These are phyloP conservation scores for Lophura swinhoii DNA, from an alignment of 2,797 vertebrate genomes.

Conservation along the genomic window DNA sequence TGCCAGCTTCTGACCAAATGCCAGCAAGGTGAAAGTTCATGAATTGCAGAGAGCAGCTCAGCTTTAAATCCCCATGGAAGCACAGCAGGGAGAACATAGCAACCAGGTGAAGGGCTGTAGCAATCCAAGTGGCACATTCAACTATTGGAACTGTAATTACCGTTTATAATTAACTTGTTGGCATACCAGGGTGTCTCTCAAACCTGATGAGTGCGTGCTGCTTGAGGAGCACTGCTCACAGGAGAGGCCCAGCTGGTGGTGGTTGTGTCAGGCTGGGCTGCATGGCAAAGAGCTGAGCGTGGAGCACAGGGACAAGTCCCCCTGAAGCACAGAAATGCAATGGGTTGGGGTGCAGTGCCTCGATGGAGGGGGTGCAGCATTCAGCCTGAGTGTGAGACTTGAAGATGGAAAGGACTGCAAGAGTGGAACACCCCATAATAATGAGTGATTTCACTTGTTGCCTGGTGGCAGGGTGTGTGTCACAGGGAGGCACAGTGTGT, in stretches of 20 bases:
- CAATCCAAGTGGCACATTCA: rapidly evolving
- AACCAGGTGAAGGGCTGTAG: neutral
- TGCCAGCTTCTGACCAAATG: too few relatives aligned
- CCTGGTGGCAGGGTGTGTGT: neutral
- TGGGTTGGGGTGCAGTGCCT: rapidly evolving
- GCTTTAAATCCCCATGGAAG: neutral
- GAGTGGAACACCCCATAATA: neutral
- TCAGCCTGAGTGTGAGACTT: rapidly evolving
- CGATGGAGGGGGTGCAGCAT: rapidly evolving
- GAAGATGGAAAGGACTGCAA: neutral
- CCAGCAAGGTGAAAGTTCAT: neutral
- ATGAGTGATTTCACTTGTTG: neutral
- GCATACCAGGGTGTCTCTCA: too few relatives aligned
- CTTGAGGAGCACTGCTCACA: too few relatives aligned
- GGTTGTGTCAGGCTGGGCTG: too few relatives aligned
- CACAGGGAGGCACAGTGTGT: rapidly evolving
- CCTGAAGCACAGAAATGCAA: neutral
- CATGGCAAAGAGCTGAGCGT: too few relatives aligned
- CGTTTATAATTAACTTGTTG: too few relatives aligned
- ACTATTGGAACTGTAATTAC: too few relatives aligned
- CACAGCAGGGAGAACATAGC: rapidly evolving
- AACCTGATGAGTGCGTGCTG: too few relatives aligned
- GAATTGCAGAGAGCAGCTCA: neutral
- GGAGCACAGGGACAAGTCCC: too few relatives aligned
- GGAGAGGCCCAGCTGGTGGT: too few relatives aligned